Evolutionary conservation across 2,113 vertebrate species (phyloP).

Genomic region (Nerophis ophidion): DNA sequence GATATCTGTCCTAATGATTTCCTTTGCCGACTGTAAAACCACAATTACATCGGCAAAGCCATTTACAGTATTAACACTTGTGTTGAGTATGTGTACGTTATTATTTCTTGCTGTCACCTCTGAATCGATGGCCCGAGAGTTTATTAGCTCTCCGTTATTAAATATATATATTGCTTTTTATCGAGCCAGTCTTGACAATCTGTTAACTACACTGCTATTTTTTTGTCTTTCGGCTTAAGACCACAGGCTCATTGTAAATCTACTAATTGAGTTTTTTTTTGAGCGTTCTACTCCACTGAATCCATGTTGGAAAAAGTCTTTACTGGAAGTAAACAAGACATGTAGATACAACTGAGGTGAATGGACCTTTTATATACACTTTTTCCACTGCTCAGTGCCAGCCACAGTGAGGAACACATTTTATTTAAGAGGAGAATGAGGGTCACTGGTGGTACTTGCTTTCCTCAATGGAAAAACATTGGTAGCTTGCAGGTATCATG

Average conservation of each 20-base stretch:
- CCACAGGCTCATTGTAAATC: slow-evolving; percentile 33
- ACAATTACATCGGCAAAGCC: slow-evolving; percentile 15
- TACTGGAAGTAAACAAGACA: slow-evolving; percentile 41
- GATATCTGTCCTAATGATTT: slow-evolving; percentile 15
- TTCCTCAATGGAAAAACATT: too few species aligned
- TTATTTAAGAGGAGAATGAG: neutral
- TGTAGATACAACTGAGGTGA: slow-evolving; percentile 25
- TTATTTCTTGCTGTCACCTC: slow-evolving; percentile 26
- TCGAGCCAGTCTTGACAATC: slow-evolving; percentile 11
- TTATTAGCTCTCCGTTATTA: slow-evolving; percentile 34
- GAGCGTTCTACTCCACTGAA: slow-evolving; percentile 41
- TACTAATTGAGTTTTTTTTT: slow-evolving; percentile 51
- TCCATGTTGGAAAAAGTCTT: slow-evolving; percentile 21
- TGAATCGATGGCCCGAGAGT: slow-evolving; percentile 28
- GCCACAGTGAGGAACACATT: neutral
- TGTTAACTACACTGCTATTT: slow-evolving; percentile 12
- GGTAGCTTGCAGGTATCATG: too few species aligned
- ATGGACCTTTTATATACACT: neutral
- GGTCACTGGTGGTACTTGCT: too few species aligned
- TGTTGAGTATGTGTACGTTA: slow-evolving; percentile 42
- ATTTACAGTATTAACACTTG: slow-evolving; percentile 24
- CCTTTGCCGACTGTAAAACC: slow-evolving; percentile 21
- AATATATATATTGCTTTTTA: slow-evolving; percentile 24
- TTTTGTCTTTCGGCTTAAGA: slow-evolving; percentile 12
- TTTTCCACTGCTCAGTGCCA: neutral